phyloP scores from a whole-genome alignment of 2,888 invertebrate species.

The Epistrophella euchroma region DNA sequence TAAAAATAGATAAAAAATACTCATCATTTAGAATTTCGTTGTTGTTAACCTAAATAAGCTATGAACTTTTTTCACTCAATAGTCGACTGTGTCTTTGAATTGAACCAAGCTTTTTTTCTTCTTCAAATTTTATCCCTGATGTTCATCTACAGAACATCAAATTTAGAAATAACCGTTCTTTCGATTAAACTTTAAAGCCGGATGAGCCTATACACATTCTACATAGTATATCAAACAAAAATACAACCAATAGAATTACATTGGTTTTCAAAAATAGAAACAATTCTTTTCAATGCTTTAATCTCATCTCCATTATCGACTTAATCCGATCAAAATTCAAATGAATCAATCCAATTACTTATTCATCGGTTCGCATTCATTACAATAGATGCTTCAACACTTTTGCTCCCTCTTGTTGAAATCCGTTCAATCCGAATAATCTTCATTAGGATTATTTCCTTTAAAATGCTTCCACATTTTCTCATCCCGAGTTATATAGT shows the following conservation, averaged over 20 bases:
- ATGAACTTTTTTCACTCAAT: no score
- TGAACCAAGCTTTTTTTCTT: no score
- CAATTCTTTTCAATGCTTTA: constrained; percentile 25
- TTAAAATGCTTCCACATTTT: constrained; percentile 53
- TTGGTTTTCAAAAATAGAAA: background rate
- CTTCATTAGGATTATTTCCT: constrained; percentile 67
- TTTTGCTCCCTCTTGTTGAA: constrained; percentile 41
- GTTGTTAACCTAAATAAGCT: no score
- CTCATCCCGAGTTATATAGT: background rate
- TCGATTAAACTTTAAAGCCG: background rate
- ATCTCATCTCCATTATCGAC: constrained; percentile 51
- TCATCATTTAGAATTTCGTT: no score
- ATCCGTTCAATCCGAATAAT: constrained; percentile 65
- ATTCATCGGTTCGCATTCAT: constrained; percentile 68
- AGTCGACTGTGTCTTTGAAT: no score
- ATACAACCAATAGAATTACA: background rate
- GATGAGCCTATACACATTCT: background rate
- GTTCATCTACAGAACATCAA: no score
- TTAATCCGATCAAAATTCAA: constrained; percentile 61
- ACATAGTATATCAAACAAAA: background rate
- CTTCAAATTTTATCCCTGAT: no score
- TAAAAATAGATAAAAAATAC: no score
- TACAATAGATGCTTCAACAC: constrained; percentile 58
- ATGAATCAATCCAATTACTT: constrained; percentile 68
- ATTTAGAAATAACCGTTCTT: background rate